phyloP scores from a whole-genome alignment of 2,797 vertebrate genomes.

The Triplophysa bombifrons region DNA sequence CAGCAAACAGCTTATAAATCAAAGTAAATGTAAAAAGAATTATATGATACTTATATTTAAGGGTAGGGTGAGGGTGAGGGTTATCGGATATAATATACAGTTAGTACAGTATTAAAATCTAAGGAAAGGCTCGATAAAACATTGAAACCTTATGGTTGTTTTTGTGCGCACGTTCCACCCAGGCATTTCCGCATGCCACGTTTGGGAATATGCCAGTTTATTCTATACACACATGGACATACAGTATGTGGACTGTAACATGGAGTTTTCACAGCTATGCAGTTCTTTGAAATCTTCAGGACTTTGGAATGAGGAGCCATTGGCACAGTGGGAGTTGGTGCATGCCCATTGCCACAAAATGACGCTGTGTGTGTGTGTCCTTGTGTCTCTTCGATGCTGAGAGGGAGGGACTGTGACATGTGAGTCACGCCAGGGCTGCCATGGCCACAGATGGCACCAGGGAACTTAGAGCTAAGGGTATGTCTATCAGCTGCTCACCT shows the following conservation, averaged over 20 bases:
- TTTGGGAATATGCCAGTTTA: constrained; percentile 23
- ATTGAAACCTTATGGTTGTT: not conserved
- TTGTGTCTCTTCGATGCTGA: constrained; percentile 19
- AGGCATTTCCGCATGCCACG: constrained; percentile 31
- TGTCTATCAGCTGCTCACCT: constrained; percentile 70
- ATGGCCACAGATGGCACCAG: constrained; percentile 74
- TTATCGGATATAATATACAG: too few relatives aligned
- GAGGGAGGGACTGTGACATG: constrained; percentile 29
- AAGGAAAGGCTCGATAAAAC: too few relatives aligned
- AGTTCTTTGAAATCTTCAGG: constrained; percentile 37
- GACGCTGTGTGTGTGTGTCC: constrained; percentile 10
- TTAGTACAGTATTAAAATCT: too few relatives aligned
- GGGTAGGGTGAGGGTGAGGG: too few relatives aligned
- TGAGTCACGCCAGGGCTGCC: constrained; percentile 43
- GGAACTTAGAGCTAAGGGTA: constrained; percentile 54
- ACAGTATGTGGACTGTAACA: constrained; percentile 19
- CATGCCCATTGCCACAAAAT: constrained; percentile 10
- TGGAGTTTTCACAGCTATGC: constrained; percentile 19
- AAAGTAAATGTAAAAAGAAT: too few relatives aligned
- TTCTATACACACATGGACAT: constrained; percentile 22
- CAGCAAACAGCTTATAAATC: too few relatives aligned
- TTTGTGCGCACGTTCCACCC: not conserved
- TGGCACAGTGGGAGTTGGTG: constrained; percentile 14
- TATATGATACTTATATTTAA: too few relatives aligned
- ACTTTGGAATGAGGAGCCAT: constrained; percentile 25